Evolutionary conservation across 2,113 vertebrate species (phyloP), one percentile per base, ranked within the genome.

Genomic region (Galemys pyrenaicus): DNA sequence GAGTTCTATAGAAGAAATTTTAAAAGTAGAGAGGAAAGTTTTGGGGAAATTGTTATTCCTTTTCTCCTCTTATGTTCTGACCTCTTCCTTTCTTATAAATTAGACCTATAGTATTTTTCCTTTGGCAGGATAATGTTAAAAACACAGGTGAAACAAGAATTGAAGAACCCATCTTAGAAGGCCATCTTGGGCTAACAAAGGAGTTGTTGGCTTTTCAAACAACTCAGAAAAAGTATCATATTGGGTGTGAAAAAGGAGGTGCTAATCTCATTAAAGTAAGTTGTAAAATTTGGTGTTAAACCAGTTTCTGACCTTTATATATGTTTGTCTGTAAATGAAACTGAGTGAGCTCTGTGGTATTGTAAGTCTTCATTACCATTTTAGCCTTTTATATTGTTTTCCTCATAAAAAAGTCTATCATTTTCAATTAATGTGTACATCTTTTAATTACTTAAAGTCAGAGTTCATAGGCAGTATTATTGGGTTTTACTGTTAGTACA

Each of bases 221-320:
- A 73, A 98, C 99, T 84, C 99, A 99, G 97, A 99, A 99, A 98
- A 99, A 99, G 96, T 99, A 99, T 97, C 99, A 99, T 97, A 99
- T 99, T 84, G 99, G 99, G 94, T 99, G 99, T 98, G 99, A 99
- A 98, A 99, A 99, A 96, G 99, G 99, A 95, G 99, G 99, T 87
- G 99, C 99, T 73, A 99, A 99, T 98, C 99, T 99, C 81, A 99
- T 99, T 96, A 99, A 99, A 99, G 99, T 99, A 98, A 97, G 97
- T 97, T n/a, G 8, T 87, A 44, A 44, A 44, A 44, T 44, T 44
- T 44, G 44, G 44, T 44, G 44, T 9, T 44, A 44, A 44, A 44
- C 44, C 9, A 44, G 44, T 44, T 6, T 44, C 9, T 9, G 5
- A 5, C 5, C 44, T 9, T 44, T 44, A 6, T 44, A 44, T 6